phyloP scores from a whole-genome alignment of 2,113 vertebrate species.

The Plecturocebus donacophilus region DNA sequence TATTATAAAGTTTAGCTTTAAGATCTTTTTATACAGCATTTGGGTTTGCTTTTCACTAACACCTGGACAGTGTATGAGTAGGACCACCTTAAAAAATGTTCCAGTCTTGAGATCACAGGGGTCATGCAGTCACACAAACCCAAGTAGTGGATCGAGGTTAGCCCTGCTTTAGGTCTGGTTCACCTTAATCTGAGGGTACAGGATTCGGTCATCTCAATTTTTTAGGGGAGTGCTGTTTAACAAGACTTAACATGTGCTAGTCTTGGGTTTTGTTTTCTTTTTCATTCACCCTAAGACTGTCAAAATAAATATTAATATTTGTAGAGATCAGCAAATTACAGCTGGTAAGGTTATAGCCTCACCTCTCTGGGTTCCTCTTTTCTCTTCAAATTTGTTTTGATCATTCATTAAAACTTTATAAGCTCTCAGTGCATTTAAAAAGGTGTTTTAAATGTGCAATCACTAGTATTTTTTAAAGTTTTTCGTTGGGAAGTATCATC shows the following conservation, averaged over 20 bases:
- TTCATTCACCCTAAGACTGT: neutral
- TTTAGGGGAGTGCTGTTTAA: neutral
- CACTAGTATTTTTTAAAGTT: neutral
- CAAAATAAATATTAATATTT: neutral
- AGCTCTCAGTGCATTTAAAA: neutral
- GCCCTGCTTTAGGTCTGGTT: neutral
- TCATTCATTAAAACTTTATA: neutral
- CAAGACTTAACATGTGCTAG: neutral
- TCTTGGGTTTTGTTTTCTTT: neutral
- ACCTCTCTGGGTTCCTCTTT: neutral
- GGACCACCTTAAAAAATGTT: neutral
- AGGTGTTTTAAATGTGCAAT: neutral
- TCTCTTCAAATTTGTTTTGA: neutral
- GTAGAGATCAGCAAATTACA: neutral
- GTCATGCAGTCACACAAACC: neutral
- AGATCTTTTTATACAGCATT: neutral
- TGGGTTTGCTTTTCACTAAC: neutral
- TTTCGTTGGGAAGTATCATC: neutral
- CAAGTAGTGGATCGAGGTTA: neutral
- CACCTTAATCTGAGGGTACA: neutral
- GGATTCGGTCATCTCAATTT: neutral
- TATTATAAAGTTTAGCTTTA: neutral
- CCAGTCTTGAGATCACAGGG: neutral
- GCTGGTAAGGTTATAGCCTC: neutral
- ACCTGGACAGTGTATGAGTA: no score